Conservation (phyloP, 2,888 invertebrate species). For the Noctuana brunneofusca region DNA sequence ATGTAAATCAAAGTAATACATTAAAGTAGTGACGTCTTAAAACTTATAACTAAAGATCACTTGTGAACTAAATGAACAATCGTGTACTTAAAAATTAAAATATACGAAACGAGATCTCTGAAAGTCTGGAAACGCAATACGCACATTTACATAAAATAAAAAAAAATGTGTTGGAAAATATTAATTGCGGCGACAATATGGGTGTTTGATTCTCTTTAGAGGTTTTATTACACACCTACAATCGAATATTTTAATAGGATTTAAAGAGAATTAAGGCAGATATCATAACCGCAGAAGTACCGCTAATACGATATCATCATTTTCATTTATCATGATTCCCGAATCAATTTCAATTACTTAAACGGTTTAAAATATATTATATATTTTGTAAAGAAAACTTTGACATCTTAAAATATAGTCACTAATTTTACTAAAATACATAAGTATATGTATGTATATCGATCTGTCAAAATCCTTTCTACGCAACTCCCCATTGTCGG, state of each 20-base stretch:
- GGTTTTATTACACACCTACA: neutral
- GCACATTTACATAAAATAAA: conserved; percentile 69
- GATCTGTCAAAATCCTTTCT: neutral
- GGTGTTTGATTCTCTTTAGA: conserved; percentile 13
- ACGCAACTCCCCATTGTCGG: conserved; percentile 1
- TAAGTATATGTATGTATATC: too few species aligned
- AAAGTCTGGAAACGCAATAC: conserved; percentile 81
- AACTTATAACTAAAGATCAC: conserved; percentile 60
- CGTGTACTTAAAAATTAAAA: conserved; percentile 76
- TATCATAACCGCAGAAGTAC: too few species aligned
- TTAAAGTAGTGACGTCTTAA: conserved; percentile 20
- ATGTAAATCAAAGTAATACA: conserved; percentile 12
- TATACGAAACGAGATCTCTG: conserved; percentile 83
- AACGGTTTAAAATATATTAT: too few species aligned
- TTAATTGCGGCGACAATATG: conserved; percentile 19
- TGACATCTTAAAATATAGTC: neutral
- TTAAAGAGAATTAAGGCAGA: neutral
- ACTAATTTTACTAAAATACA: conserved; percentile 3
- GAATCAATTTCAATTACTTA: neutral
- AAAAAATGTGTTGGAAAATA: conserved; percentile 53
- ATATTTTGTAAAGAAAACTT: neutral
- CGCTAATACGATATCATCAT: too few species aligned
- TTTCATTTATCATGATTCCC: neutral
- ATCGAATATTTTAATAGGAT: neutral
- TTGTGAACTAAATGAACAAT: conserved; percentile 71